A percentile compares a stretch with the other conserved stretches of the same genome.
Conservation (phyloP, 2,797 vertebrate genomes). For the Intellagama lesueurii region DNA sequence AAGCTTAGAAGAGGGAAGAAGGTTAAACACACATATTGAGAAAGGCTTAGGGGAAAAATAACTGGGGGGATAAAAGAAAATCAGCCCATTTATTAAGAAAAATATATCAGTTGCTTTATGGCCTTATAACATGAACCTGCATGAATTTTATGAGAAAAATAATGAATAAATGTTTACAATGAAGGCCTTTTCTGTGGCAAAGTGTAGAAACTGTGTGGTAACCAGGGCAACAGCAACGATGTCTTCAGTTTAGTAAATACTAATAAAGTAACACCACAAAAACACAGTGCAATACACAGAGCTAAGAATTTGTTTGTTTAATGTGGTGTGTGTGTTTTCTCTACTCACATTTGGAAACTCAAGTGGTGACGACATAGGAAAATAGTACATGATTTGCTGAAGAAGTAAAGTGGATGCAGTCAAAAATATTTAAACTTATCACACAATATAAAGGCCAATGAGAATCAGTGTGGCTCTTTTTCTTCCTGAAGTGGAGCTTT, state of each 20-base stretch:
- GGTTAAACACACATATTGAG: background rate
- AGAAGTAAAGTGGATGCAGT: background rate
- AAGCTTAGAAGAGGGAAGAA: background rate
- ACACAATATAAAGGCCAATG: too few species aligned
- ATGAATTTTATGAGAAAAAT: conserved; percentile 7
- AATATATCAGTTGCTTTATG: background rate
- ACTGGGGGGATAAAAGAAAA: rapidly evolving
- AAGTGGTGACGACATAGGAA: too few species aligned
- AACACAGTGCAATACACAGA: background rate
- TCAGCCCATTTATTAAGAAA: background rate
- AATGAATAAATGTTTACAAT: conserved; percentile 15
- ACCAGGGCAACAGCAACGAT: conserved; percentile 14
- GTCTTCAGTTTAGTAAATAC: background rate
- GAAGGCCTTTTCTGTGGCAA: conserved; percentile 14
- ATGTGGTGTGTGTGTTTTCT: background rate
- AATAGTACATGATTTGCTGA: too few species aligned
- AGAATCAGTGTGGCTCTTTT: too few species aligned
- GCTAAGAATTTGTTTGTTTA: background rate
- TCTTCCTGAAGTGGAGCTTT: too few species aligned
- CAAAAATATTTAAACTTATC: too few species aligned
- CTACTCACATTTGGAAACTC: too few species aligned
- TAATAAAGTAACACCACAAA: conserved; percentile 9
- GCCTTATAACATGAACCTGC: background rate
- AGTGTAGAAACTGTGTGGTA: background rate
- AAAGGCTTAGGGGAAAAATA: background rate